Evolutionary conservation across 2,888 invertebrate species (phyloP).

Genomic region (Tromatobia lineatoria): DNA sequence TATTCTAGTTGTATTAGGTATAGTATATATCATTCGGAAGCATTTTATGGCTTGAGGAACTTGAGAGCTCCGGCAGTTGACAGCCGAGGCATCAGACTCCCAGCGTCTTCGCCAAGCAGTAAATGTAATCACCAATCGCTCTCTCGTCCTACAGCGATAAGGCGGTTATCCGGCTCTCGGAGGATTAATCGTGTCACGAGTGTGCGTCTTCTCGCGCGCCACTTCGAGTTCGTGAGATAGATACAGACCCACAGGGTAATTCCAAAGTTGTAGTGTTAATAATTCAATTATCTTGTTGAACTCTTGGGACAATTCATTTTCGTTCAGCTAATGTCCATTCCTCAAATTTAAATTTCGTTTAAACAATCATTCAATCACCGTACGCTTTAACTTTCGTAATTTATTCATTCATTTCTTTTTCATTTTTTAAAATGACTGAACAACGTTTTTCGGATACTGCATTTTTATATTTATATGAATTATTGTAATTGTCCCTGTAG

Average conservation of each 20-base stretch:
- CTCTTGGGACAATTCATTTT: not conserved
- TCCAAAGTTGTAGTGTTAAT: not conserved
- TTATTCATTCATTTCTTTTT: too few relatives aligned
- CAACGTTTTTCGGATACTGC: too few relatives aligned
- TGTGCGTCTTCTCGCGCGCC: not conserved
- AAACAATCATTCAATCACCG: not conserved
- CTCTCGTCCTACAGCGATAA: conserved; percentile 40
- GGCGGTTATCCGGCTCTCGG: conserved; percentile 45
- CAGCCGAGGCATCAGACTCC: conserved; percentile 1
- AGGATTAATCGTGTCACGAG: conserved; percentile 53
- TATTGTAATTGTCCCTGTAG: too few relatives aligned
- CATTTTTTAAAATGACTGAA: too few relatives aligned
- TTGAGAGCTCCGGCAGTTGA: conserved; percentile 6
- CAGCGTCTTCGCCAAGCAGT: conserved; percentile 25
- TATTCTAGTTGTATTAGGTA: conserved; percentile 9
- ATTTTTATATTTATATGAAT: too few relatives aligned
- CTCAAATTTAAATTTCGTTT: not conserved
- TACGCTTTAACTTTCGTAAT: too few relatives aligned
- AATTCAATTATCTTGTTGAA: conserved; percentile 19
- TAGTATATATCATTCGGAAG: conserved; percentile 19
- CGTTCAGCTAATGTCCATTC: not conserved
- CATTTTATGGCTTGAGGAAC: conserved; percentile 21
- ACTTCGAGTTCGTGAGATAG: conserved; percentile 28
- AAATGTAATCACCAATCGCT: conserved; percentile 38
- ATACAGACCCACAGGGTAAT: conserved; percentile 16